phyloP scores from a whole-genome alignment of 1,140 invertebrate genomes.

The Acromyrmex heyeri region DNA sequence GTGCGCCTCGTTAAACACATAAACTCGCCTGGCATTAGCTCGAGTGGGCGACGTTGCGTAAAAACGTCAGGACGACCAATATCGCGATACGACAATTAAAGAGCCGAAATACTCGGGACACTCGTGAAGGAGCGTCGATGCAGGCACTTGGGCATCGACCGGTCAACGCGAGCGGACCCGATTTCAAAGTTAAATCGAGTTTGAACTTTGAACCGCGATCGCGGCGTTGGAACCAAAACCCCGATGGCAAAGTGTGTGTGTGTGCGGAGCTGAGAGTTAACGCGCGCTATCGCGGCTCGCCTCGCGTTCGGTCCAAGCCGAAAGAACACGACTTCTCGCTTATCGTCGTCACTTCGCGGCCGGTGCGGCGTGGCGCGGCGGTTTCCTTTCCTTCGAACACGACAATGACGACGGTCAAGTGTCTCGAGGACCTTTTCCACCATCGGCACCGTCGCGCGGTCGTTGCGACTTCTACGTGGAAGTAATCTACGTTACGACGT shows the following conservation, averaged over 20 bases:
- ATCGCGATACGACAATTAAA: slow-evolving; percentile 40
- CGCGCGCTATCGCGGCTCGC: slow-evolving; percentile 36
- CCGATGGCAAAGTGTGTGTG: slow-evolving; percentile 25
- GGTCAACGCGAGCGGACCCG: slow-evolving; percentile 49
- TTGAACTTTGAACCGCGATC: slow-evolving; percentile 64
- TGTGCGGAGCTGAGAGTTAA: slow-evolving; percentile 38
- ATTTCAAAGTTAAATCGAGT: slow-evolving; percentile 66
- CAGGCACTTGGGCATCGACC: slow-evolving; percentile 32
- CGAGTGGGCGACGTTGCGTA: slow-evolving; percentile 43
- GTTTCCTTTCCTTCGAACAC: slow-evolving; percentile 1
- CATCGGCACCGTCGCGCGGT: slow-evolving; percentile 12
- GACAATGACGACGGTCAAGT: background rate
- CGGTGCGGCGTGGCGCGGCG: background rate
- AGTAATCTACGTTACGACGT: slow-evolving; percentile 29
- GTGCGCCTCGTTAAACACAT: slow-evolving; percentile 35
- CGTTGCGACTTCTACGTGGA: background rate
- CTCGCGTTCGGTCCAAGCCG: slow-evolving; percentile 12
- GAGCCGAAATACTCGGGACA: background rate
- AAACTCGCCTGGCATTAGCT: slow-evolving; percentile 39
- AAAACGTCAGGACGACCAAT: slow-evolving; percentile 29
- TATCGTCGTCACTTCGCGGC: slow-evolving; percentile 43
- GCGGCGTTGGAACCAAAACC: slow-evolving; percentile 46
- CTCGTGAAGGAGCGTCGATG: slow-evolving; percentile 2
- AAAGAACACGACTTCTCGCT: slow-evolving; percentile 65
- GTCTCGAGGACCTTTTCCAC: slow-evolving; percentile 49